phyloP scores from a whole-genome alignment of 2,113 vertebrate species.

The Morone saxatilis region DNA sequence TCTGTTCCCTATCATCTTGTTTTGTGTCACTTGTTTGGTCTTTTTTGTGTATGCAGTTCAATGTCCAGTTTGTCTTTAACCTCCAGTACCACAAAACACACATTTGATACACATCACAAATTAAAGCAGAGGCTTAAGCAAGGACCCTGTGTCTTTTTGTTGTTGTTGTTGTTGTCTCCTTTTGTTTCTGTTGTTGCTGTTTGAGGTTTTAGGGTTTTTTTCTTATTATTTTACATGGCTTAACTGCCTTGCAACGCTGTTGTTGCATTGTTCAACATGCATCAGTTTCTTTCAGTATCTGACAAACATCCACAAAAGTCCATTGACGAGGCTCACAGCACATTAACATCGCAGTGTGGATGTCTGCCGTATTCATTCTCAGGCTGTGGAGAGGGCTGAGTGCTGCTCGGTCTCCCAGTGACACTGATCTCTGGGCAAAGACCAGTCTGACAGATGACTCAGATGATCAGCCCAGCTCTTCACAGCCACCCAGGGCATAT shows the following conservation, averaged over 20 bases:
- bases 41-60: conserved; percentile 50
- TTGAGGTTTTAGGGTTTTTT: conserved; percentile 60
- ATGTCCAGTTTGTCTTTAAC: conserved; percentile 54
- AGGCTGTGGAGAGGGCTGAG: conserved; percentile 41
- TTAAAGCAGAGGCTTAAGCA: conserved; percentile 52
- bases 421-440: conserved; percentile 32
- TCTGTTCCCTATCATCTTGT: conserved; percentile 16
- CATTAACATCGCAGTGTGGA: conserved; percentile 18
- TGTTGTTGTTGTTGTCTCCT: neutral
- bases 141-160: conserved; percentile 58
- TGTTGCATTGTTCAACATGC: conserved; percentile 36
- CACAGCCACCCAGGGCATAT: conserved; percentile 28
- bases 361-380: conserved; percentile 12
- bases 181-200: conserved; percentile 24
- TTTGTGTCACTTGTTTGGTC: conserved; percentile 36
- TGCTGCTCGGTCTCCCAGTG: conserved; percentile 11
- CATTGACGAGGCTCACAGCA: conserved; percentile 35
- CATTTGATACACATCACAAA: conserved; percentile 47
- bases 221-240: conserved; percentile 52
- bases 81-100: conserved; percentile 69
- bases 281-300: conserved; percentile 30
- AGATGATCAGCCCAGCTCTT: conserved; percentile 32
- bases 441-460: conserved; percentile 32
- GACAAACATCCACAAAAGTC: conserved; percentile 51
- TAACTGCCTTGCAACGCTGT: conserved; percentile 32